These are phyloP conservation scores for Scaptomyza tumidula DNA, from an alignment of 2,888 invertebrate species.

Conservation along the genomic window DNA sequence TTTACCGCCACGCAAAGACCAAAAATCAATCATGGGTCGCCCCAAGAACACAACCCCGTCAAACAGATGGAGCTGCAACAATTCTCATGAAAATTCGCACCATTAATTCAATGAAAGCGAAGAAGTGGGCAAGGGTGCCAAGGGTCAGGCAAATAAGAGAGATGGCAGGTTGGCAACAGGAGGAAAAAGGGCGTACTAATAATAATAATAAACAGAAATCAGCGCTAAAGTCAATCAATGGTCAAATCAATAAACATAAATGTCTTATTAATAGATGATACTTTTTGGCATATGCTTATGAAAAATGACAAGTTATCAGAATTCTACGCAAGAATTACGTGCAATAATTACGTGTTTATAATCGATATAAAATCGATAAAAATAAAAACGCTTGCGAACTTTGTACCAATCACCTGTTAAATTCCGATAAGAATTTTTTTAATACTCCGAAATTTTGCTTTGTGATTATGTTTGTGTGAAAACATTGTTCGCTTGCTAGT, in stretches of 20 bases:
- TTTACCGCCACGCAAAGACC: constrained; percentile 49
- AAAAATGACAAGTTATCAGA: neutral
- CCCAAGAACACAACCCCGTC: neutral
- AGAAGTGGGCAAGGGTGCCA: neutral
- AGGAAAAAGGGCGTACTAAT: constrained; percentile 61
- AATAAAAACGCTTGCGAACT: constrained; percentile 10
- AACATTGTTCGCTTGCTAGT: neutral
- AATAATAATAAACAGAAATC: constrained; percentile 73
- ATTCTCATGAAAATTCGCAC: constrained; percentile 76
- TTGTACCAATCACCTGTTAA: constrained; percentile 39
- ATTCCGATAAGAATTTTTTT: neutral
- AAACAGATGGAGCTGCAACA: constrained; percentile 18
- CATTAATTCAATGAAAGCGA: constrained; percentile 66
- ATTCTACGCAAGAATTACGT: neutral
- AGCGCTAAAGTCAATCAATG: constrained; percentile 71
- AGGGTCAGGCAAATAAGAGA: constrained; percentile 33
- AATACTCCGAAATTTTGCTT: neutral
- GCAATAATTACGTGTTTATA: constrained; percentile 2
- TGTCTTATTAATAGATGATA: constrained; percentile 57
- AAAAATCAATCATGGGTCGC: constrained; percentile 68
- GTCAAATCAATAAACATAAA: constrained; percentile 78
- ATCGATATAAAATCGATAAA: constrained; percentile 12
- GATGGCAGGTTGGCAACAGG: constrained; percentile 29
- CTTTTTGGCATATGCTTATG: constrained; percentile 8
- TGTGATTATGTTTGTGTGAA: neutral